Evolutionary conservation across 2,797 vertebrate species (phyloP), one percentile per base, ranked within the genome.

Genomic region (Ciconia nigra): DNA sequence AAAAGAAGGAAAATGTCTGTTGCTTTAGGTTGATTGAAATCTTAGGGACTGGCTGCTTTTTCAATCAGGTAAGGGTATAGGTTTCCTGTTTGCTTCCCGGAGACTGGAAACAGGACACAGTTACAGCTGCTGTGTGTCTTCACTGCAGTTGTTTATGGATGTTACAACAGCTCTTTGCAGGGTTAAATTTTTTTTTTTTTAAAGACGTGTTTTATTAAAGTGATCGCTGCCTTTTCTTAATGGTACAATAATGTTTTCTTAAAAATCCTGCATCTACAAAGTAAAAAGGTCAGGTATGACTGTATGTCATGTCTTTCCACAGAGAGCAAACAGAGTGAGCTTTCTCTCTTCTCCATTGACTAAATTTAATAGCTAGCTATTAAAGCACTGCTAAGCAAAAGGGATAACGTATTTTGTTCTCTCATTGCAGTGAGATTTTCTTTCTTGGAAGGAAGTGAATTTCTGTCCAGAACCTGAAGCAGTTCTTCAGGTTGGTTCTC

Each of bases 11-110:
- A 65, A 84, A 90, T 74, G 51, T n/a, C 57, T 84, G 52, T 81
- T 87, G 72, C 91, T 90, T 65, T 84, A 51, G 39, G 33, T 8
- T 46, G 81, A 90, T 94, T n/a, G 46, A 54, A 59, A 76, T 91
- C 54, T 15, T 49, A 5, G 61, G 37, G 52, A 35, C 83, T 73
- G 52, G 25, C 73, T 85, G 90, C 61, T 91, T 94, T 96, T 96
- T 93, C 58, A 61, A 52, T 93, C 93, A 93, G 96, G 96, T 96
- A 74, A 94, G 96, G 70, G 13, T 91, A 58, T 29, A 35, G 54
- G 15, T 90, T 97, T 97, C 95, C 95, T 96, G 88, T 96, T 95
- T 79, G 71, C 69, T 70, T 96, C 37, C 19, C 0, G 1, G 52
- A 51, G 73, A 33, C 77, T 74, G 79, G 90, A 85, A 77, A 47